phyloP scores from a whole-genome alignment of 2,797 vertebrate species.

The Sarcophilus harrisii region DNA sequence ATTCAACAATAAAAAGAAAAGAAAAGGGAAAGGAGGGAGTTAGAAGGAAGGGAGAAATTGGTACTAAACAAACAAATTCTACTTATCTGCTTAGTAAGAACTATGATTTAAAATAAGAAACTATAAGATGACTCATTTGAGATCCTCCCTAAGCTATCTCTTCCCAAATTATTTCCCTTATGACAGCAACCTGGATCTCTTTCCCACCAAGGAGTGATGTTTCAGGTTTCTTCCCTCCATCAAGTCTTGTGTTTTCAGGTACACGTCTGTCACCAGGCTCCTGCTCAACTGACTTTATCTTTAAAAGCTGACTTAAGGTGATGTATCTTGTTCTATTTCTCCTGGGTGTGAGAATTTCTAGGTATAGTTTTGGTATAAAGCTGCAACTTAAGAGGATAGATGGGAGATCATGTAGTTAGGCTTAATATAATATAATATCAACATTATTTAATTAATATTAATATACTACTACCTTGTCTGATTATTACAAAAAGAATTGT shows the following conservation, averaged over 20 bases:
- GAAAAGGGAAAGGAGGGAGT: background rate
- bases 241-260: background rate
- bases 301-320: background rate
- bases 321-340: background rate
- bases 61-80: background rate
- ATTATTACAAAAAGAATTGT: background rate
- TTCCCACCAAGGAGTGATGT: background rate
- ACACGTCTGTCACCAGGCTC: background rate
- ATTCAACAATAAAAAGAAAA: background rate
- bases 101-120: background rate
- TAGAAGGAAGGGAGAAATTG: background rate
- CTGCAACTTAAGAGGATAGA: background rate
- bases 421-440: background rate
- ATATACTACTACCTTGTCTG: background rate
- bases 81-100: background rate
- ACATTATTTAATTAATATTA: too few relatives aligned
- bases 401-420: background rate
- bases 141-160: background rate
- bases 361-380: background rate
- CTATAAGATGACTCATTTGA: background rate
- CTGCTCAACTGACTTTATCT: background rate
- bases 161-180: background rate
- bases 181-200: background rate
- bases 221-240: background rate
- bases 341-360: background rate